A percentile compares a stretch with the other conserved stretches of the same genome.
phyloP scores from a whole-genome alignment of 2,888 invertebrate genomes.

The Oscheius sp. region DNA sequence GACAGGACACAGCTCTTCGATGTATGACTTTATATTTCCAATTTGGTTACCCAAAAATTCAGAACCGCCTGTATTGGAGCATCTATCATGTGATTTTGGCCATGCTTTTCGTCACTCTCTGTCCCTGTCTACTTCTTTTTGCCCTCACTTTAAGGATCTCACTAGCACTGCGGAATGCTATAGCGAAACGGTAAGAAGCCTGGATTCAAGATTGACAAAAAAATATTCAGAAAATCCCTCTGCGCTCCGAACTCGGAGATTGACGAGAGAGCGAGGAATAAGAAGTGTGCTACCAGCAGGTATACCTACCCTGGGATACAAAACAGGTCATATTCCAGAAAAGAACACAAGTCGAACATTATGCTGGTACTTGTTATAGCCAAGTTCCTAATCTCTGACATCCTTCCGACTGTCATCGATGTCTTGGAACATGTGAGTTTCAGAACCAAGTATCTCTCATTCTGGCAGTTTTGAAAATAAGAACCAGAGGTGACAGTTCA shows the following conservation, averaged over 20 bases:
- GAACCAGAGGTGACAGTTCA: too few species aligned
- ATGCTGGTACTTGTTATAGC: slow-evolving; percentile 71
- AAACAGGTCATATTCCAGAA: slow-evolving; percentile 47
- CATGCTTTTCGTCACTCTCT: slow-evolving; percentile 67
- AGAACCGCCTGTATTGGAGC: slow-evolving; percentile 69
- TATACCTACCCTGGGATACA: slow-evolving; percentile 2
- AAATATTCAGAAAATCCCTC: slow-evolving; percentile 47
- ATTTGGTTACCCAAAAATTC: slow-evolving; percentile 35
- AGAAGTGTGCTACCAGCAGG: slow-evolving; percentile 41
- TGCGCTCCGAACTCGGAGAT: slow-evolving; percentile 60
- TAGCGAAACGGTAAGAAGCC: slow-evolving; percentile 31
- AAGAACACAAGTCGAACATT: slow-evolving; percentile 71
- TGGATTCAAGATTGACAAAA: background rate
- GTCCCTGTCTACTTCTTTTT: slow-evolving; percentile 68
- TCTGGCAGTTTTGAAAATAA: too few species aligned
- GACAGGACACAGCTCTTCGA: slow-evolving; percentile 58
- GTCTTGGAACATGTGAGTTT: slow-evolving; percentile 69
- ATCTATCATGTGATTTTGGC: slow-evolving; percentile 69
- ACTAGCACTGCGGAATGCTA: slow-evolving; percentile 42
- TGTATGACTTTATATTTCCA: slow-evolving; percentile 35
- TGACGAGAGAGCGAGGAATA: slow-evolving; percentile 47
- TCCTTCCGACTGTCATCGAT: slow-evolving; percentile 72
- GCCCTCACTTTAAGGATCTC: slow-evolving; percentile 64
- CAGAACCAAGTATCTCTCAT: background rate
- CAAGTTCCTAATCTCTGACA: slow-evolving; percentile 70